These are phyloP conservation scores for Synergus itoensis DNA, from an alignment of 2,888 invertebrate species.

Conservation along the genomic window DNA sequence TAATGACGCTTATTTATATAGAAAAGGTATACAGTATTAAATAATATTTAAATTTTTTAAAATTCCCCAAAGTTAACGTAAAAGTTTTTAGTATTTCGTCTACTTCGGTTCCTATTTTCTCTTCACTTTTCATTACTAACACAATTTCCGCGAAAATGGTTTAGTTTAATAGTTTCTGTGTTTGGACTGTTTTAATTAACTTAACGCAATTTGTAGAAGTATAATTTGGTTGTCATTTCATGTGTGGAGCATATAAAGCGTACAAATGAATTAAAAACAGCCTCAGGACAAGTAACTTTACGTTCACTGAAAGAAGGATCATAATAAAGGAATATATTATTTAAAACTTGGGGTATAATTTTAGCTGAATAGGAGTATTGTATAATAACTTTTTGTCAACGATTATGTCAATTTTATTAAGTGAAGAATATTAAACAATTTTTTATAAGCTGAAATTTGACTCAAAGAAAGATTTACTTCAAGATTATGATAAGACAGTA, in stretches of 20 bases:
- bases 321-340: constrained; percentile 9
- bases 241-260: constrained; percentile 27
- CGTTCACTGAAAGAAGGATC: constrained; percentile 16
- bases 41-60: not conserved
- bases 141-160: not conserved
- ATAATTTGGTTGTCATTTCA: constrained; percentile 3
- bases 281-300: constrained; percentile 28
- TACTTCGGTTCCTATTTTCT: not conserved
- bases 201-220: not conserved
- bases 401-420: not conserved
- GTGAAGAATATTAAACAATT: not conserved
- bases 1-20: too few species aligned
- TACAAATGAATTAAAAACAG: constrained; percentile 36
- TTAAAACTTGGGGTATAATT: not conserved
- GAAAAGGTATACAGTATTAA: too few species aligned
- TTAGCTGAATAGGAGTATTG: not conserved
- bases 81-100: not conserved
- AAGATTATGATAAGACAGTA: not conserved
- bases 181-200: constrained; percentile 39
- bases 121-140: not conserved
- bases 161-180: constrained; percentile 11
- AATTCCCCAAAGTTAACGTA: not conserved
- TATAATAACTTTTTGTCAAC: not conserved
- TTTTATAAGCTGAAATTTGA: not conserved
- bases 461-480: not conserved